These are phyloP conservation scores for Sesia bembeciformis DNA, from an alignment of 2,888 invertebrate genomes.

Conservation along the genomic window DNA sequence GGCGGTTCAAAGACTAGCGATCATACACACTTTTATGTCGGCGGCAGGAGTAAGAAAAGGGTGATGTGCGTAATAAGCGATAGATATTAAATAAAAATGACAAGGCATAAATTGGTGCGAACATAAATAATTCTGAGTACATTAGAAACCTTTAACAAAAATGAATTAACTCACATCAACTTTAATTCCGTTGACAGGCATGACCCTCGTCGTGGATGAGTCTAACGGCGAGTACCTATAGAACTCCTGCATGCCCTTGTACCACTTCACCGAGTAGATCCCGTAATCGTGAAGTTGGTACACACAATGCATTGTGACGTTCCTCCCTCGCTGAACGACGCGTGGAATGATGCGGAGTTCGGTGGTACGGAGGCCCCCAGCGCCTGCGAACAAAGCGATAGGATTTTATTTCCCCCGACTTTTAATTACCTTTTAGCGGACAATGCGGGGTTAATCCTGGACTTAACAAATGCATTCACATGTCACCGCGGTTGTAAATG, in stretches of 20 bases:
- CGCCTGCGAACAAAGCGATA: slow-evolving; percentile 47
- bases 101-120: no score
- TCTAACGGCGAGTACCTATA: slow-evolving; percentile 88
- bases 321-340: slow-evolving; percentile 80
- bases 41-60: no score
- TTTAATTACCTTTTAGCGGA: neutral
- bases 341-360: slow-evolving; percentile 81
- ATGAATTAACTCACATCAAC: slow-evolving; percentile 82
- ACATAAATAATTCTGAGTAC: no score
- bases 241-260: slow-evolving; percentile 86
- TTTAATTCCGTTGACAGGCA: slow-evolving; percentile 81
- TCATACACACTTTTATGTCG: no score
- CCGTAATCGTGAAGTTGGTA: slow-evolving; percentile 84
- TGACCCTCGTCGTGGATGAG: slow-evolving; percentile 80
- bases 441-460: neutral
- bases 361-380: slow-evolving; percentile 81
- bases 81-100: no score
- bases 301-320: slow-evolving; percentile 82
- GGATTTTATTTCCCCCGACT: neutral
- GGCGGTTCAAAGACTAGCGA: no score
- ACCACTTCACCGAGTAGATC: slow-evolving; percentile 91
- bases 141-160: no score
- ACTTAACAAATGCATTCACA: neutral
- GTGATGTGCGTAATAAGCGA: no score
- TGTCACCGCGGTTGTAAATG: neutral